Evolutionary conservation across 2,797 vertebrate genomes (phyloP), one percentile per base, ranked within the genome.

Genomic region (Dallia pectoralis): DNA sequence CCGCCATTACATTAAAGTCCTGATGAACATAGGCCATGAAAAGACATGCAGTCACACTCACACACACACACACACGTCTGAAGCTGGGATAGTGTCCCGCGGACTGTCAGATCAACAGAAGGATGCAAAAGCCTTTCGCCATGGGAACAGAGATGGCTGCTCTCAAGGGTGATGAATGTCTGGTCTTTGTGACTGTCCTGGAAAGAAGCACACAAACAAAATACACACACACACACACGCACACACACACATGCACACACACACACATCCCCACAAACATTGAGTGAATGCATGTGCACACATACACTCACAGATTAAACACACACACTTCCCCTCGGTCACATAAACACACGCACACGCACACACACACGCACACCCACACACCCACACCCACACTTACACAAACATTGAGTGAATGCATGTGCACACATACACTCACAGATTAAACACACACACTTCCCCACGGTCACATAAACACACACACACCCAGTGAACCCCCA

Each of bases 91-190:
- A 61, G 47, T n/a, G 14, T 15, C 18, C 62, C 36, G 14, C 61
- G 4, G 51, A 7, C 51, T 47, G n/a, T 70, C 71, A 79, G 71
- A 72, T 72, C 59, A 49, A 66, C 72, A 77, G 65, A 80, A 72
- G 79, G 71, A 65, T 78, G 59, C 32, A 79, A 78, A 80, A 65
- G 33, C 73, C 32, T 71, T 82, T 78, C 72, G 75, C 44, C 66
- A 47, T 68, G 80, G 74, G 77, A 84, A 78, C 70, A 74, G 74
- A 83, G 78, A 81, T 77, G 56, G 74, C 40, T 75, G 9, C 65
- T 82, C 77, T 82, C 79, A 15, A 63, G 68, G 70, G 72, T 66
- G 33, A 86, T 78, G 59, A 84, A 84, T 77, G 81, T 84, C 77
- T 79, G 22, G 76, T 84, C 79, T 86, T 87, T 85, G 82, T 4